These are phyloP conservation scores for Ahaetulla prasina DNA, from an alignment of 2,113 vertebrate genomes.

Conservation along the genomic window DNA sequence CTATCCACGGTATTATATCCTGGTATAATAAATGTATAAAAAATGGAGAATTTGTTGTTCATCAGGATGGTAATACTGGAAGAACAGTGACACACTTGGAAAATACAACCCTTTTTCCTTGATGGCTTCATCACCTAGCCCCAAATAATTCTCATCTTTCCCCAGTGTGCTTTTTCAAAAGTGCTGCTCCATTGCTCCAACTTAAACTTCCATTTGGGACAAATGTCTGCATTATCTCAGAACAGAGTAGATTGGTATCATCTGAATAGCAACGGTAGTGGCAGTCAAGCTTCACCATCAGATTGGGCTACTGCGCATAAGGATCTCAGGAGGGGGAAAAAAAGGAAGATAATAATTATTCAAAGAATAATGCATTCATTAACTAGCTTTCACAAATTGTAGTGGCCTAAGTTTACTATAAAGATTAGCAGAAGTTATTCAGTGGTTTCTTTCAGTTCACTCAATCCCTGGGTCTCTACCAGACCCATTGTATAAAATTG, in stretches of 20 bases:
- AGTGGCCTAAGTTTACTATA: neutral
- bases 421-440: neutral
- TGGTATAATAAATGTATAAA: slow-evolving; percentile 33
- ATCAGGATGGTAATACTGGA: slow-evolving; percentile 50
- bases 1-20: slow-evolving; percentile 1
- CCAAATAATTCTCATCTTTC: slow-evolving; percentile 45
- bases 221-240: slow-evolving; percentile 59
- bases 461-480: neutral
- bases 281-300: slow-evolving; percentile 50
- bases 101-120: slow-evolving; percentile 40
- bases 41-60: slow-evolving; percentile 39
- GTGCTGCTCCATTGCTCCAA: slow-evolving; percentile 41
- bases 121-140: slow-evolving; percentile 55
- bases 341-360: slow-evolving; percentile 37
- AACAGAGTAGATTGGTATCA: slow-evolving; percentile 56
- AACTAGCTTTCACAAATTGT: neutral
- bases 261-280: slow-evolving; percentile 34
- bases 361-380: neutral
- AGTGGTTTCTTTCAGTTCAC: neutral
- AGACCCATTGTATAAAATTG: neutral
- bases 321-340: slow-evolving; percentile 14
- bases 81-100: slow-evolving; percentile 33
- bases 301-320: slow-evolving; percentile 10
- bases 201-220: slow-evolving; percentile 49
- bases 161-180: slow-evolving; percentile 58